A percentile compares a stretch with the other conserved stretches of the same genome.
phyloP scores from a whole-genome alignment of 2,113 vertebrate species.

The Heloderma charlesbogerti region DNA sequence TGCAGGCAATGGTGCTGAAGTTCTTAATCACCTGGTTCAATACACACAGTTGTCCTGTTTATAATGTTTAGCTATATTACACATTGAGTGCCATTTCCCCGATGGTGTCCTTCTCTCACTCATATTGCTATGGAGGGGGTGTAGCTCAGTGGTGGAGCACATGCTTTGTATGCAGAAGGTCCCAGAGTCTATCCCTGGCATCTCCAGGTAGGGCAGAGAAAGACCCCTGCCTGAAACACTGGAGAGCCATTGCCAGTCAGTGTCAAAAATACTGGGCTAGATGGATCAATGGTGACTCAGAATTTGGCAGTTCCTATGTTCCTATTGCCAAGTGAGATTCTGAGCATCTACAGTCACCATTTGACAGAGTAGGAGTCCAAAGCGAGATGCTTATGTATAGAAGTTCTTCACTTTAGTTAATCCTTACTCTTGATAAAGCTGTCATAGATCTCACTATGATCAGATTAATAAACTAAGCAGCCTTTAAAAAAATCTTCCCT shows the following conservation, averaged over 20 bases:
- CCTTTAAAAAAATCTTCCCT: too few relatives aligned
- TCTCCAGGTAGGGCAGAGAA: too few relatives aligned
- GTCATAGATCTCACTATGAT: neutral
- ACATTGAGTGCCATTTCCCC: neutral
- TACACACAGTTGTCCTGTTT: too few relatives aligned
- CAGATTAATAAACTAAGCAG: neutral
- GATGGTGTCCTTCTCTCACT: neutral
- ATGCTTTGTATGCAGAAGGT: too few relatives aligned
- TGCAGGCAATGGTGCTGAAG: neutral
- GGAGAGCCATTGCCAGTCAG: too few relatives aligned
- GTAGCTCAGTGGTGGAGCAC: too few relatives aligned
- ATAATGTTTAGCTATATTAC: neutral
- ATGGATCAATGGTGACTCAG: too few relatives aligned
- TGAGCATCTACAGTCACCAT: neutral
- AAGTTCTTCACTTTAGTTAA: neutral
- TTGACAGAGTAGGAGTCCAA: neutral
- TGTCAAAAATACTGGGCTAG: too few relatives aligned
- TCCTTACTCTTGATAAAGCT: neutral
- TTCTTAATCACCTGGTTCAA: neutral
- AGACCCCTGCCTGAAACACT: too few relatives aligned
- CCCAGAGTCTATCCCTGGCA: too few relatives aligned
- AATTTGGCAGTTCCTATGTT: too few relatives aligned
- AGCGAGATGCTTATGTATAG: neutral
- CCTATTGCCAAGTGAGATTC: neutral
- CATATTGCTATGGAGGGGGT: neutral